Percentiles rank a stretch among this genome's conserved stretches.
Evolutionary conservation across 2,113 vertebrate species (phyloP).

Genomic region (Cephalophus harveyi): DNA sequence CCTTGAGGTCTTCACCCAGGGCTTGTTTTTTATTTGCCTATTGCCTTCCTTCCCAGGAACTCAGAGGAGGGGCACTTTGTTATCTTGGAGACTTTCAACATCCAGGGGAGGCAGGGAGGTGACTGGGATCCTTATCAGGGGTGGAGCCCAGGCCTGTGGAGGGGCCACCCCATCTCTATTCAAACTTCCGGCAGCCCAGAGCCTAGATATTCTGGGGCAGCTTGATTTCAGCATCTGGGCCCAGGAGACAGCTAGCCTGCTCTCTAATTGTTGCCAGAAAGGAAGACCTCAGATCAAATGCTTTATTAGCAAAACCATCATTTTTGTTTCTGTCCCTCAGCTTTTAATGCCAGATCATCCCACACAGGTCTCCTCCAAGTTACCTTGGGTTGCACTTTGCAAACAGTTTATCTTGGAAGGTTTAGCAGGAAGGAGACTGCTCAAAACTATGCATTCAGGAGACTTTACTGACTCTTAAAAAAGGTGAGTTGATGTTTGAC

Average conservation of each 20-base stretch:
- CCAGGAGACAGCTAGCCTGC: not conserved
- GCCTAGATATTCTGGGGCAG: not conserved
- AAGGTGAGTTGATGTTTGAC: not conserved
- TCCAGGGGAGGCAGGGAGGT: conserved; percentile 16
- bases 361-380: not conserved
- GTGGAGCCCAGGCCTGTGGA: not conserved
- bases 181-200: not conserved
- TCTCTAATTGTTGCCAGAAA: not conserved
- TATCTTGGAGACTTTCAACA: conserved; percentile 61
- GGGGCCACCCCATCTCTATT: not conserved
- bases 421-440: conserved; percentile 11
- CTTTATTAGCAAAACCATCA: not conserved
- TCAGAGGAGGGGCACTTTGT: conserved; percentile 27
- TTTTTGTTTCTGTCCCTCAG: not conserved
- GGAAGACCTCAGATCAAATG: conserved; percentile 2
- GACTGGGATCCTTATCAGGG: conserved; percentile 58
- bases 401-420: conserved; percentile 58
- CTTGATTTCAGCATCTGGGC: not conserved
- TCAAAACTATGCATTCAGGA: not conserved
- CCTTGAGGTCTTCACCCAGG: not conserved
- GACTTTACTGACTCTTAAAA: not conserved
- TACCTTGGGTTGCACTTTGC: not conserved
- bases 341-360: not conserved
- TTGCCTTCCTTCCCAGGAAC: conserved; percentile 45
- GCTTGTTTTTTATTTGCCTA: conserved; percentile 11